Evolutionary conservation across 2,113 vertebrate genomes (phyloP).

Genomic region (Lasiurus borealis): DNA sequence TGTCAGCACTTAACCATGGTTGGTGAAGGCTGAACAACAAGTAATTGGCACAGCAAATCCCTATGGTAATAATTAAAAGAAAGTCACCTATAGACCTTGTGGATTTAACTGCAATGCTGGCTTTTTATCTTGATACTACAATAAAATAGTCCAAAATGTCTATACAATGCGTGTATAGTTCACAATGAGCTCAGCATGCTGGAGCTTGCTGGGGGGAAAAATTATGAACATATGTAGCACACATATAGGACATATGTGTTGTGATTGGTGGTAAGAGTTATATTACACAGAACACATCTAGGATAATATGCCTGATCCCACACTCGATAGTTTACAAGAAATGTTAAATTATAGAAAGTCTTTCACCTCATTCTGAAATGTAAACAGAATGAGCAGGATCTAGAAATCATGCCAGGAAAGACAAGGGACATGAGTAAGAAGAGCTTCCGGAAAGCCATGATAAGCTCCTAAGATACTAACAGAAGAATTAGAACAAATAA

Average conservation of each 20-base stretch:
- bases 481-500: background rate
- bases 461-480: background rate
- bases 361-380: background rate
- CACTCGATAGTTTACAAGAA: background rate
- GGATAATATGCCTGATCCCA: background rate
- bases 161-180: background rate
- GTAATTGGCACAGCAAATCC: background rate
- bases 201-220: background rate
- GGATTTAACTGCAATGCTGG: background rate
- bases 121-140: background rate
- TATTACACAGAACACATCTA: background rate
- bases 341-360: background rate
- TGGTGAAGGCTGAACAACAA: slow-evolving; percentile 1
- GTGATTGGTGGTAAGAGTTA: background rate
- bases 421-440: background rate
- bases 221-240: background rate
- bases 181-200: background rate
- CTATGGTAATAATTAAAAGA: slow-evolving; percentile 50
- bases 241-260: background rate
- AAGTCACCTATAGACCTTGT: background rate
- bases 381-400: background rate
- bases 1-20: background rate
- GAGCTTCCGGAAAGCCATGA: background rate
- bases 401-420: slow-evolving; percentile 13
- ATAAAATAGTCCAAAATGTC: background rate